Conservation (phyloP, 2,113 vertebrate genomes). For the Antechinus flavipes region DNA sequence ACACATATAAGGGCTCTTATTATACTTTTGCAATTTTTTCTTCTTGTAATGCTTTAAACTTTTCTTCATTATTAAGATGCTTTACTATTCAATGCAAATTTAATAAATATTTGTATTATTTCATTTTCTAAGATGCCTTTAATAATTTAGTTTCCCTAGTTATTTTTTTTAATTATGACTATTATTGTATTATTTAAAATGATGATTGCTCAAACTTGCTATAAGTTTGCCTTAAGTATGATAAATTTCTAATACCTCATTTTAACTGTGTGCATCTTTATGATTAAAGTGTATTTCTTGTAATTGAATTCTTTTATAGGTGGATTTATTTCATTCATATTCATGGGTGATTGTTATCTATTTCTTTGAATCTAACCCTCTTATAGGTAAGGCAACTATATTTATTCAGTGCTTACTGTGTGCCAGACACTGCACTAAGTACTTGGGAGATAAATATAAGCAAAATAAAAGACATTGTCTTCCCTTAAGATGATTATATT, state of each 20-base stretch:
- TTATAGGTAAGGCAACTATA: not conserved
- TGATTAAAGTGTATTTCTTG: not conserved
- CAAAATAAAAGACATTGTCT: not conserved
- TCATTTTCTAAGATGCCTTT: not conserved
- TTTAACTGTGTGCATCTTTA: not conserved
- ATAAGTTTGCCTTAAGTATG: not conserved
- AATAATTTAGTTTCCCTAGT: not conserved
- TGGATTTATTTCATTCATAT: not conserved
- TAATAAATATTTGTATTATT: not conserved
- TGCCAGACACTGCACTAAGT: not conserved
- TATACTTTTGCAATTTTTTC: not conserved
- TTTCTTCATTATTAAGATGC: not conserved
- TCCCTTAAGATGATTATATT: not conserved
- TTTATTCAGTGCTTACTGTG: not conserved
- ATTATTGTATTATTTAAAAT: not conserved
- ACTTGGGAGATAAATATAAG: not conserved
- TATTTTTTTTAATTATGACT: not conserved
- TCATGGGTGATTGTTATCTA: not conserved
- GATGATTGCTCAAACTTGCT: not conserved
- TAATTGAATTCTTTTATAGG: not conserved
- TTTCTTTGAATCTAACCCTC: not conserved
- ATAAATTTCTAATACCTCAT: not conserved
- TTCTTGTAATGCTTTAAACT: not conserved
- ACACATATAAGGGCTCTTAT: no score
- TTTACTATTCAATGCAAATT: not conserved